Evolutionary conservation across 1,140 invertebrate genomes (phyloP).

Genomic region (Prorops nasuta): DNA sequence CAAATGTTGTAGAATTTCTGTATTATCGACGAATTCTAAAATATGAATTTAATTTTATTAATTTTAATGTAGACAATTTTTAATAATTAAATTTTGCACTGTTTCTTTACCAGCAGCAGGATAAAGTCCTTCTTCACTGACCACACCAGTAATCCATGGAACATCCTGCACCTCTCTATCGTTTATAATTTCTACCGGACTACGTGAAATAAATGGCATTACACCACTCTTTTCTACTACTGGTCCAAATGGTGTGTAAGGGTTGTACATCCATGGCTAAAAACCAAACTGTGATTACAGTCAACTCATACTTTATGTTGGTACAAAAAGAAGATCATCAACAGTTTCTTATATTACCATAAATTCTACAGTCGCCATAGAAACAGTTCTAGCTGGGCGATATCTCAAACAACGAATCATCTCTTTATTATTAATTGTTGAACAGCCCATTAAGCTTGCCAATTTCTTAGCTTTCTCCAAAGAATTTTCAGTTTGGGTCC

Average conservation of each 20-base stretch:
- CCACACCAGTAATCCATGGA: slow-evolving; percentile 62
- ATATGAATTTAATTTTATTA: slow-evolving; percentile 30
- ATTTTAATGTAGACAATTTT: background rate
- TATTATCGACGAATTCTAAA: slow-evolving; percentile 55
- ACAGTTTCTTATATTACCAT: slow-evolving; percentile 38
- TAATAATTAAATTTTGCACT: background rate
- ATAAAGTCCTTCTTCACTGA: slow-evolving; percentile 64
- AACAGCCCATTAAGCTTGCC: slow-evolving; percentile 69
- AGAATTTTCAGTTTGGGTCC: slow-evolving; percentile 68
- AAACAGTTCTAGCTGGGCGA: slow-evolving; percentile 60
- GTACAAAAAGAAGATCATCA: background rate
- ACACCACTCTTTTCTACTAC: slow-evolving; percentile 56
- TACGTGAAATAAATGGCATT: slow-evolving; percentile 59
- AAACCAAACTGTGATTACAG: too few relatives aligned
- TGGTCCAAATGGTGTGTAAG: slow-evolving; percentile 65
- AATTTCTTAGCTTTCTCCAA: slow-evolving; percentile 67
- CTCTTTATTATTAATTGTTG: slow-evolving; percentile 55
- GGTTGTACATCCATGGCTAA: slow-evolving; percentile 58
- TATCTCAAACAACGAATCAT: slow-evolving; percentile 72
- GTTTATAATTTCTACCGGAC: slow-evolving; percentile 58
- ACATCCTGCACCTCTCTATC: slow-evolving; percentile 56
- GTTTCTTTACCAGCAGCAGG: slow-evolving; percentile 58
- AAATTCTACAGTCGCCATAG: slow-evolving; percentile 50
- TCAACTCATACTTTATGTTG: too few relatives aligned
- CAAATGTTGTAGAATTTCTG: slow-evolving; percentile 52